A percentile compares a stretch with the other conserved stretches of the same genome.
Conservation (phyloP, 92 coral and sea anemone genomes). For the Pocillopora grandis region DNA sequence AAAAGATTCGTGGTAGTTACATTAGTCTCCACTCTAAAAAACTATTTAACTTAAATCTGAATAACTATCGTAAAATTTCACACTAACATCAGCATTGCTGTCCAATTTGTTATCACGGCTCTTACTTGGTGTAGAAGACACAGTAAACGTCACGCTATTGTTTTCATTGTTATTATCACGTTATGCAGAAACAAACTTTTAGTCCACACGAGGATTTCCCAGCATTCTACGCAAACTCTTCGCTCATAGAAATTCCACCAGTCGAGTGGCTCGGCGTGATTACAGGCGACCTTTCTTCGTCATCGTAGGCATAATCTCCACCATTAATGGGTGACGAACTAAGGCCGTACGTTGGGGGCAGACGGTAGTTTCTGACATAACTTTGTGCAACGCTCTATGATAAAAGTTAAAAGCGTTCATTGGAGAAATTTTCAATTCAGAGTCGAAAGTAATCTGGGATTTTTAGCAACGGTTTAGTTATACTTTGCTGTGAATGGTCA, state of each 20-base stretch:
- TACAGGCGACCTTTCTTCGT: slow-evolving; percentile 28
- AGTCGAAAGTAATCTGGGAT: no score
- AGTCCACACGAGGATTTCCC: background rate
- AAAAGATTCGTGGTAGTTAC: no score
- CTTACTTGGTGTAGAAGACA: no score
- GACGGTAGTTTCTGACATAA: slow-evolving; percentile 59
- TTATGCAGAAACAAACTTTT: background rate
- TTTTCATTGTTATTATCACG: background rate
- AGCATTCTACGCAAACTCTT: slow-evolving; percentile 2
- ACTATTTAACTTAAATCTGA: no score
- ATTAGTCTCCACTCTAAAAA: no score
- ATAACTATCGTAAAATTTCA: no score
- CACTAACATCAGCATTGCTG: no score
- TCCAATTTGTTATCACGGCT: no score
- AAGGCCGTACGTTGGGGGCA: slow-evolving; percentile 58
- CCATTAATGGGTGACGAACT: slow-evolving; percentile 38
- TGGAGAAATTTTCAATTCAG: no score
- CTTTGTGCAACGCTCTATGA: slow-evolving; percentile 56
- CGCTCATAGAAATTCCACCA: background rate
- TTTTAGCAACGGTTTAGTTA: no score
- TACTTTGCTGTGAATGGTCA: no score
- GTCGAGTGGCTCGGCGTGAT: background rate
- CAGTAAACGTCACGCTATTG: background rate
- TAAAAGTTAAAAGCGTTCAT: background rate
- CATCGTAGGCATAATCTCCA: slow-evolving; percentile 1